A percentile compares a stretch with the other conserved stretches of the same genome.
phyloP scores from a whole-genome alignment of 2,888 invertebrate genomes.

The Panorpa germanica region DNA sequence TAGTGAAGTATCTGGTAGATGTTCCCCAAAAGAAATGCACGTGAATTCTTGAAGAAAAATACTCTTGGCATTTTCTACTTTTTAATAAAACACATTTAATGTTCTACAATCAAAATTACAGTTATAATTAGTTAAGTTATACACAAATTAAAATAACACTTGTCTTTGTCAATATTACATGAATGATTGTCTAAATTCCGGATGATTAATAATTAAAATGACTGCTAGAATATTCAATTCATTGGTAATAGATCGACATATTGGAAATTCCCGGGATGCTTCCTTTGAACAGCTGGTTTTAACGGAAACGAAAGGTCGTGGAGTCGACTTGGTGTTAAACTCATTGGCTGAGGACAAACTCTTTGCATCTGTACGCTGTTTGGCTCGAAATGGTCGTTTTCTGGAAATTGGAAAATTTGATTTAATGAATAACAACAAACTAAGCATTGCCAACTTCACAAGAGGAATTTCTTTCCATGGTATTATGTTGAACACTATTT shows the following conservation, averaged over 20 bases:
- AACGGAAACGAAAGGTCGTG: conserved; percentile 59
- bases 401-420: conserved; percentile 79
- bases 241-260: conserved; percentile 48
- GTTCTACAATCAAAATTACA: too few relatives aligned
- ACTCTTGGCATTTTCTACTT: too few relatives aligned
- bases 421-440: conserved; percentile 40
- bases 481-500: conserved; percentile 52
- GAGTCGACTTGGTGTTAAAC: conserved; percentile 83
- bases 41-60: too few relatives aligned
- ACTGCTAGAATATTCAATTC: too few relatives aligned
- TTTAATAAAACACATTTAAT: too few relatives aligned
- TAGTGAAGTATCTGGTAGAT: too few relatives aligned
- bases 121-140: too few relatives aligned
- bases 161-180: too few relatives aligned
- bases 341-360: conserved; percentile 86
- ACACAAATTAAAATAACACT: too few relatives aligned
- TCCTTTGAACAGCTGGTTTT: conserved; percentile 77
- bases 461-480: conserved; percentile 61
- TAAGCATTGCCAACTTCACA: conserved; percentile 46
- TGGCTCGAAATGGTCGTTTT: conserved; percentile 44
- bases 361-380: conserved; percentile 42
- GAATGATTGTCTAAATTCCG: too few relatives aligned
- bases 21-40: too few relatives aligned
- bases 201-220: too few relatives aligned
- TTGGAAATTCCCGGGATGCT: conserved; percentile 73